These are phyloP conservation scores for Bombus breviceps DNA, from an alignment of 1,140 invertebrate species.

Conservation along the genomic window DNA sequence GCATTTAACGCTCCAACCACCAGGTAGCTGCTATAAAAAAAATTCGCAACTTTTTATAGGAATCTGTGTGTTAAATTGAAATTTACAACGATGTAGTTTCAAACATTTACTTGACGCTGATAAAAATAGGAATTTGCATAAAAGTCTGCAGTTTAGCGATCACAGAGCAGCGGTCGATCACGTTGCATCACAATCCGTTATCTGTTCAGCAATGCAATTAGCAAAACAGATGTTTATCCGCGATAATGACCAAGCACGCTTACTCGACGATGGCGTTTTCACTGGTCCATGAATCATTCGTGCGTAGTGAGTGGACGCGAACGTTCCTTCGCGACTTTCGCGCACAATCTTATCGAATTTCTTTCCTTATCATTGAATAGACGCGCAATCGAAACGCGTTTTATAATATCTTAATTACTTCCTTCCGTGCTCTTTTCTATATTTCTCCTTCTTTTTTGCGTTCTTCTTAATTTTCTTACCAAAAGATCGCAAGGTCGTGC, in stretches of 20 bases:
- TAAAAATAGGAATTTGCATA: neutral
- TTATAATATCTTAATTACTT: neutral
- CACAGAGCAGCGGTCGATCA: neutral
- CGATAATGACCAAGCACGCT: neutral
- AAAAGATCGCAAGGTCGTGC: no score
- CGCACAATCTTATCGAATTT: neutral
- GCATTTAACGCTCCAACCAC: no score
- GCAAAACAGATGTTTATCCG: conserved; percentile 20
- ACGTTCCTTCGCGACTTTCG: neutral
- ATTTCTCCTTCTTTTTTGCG: neutral
- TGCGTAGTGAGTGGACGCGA: neutral
- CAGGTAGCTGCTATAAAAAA: no score
- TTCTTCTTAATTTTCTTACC: neutral
- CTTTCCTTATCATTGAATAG: neutral
- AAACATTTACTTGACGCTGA: accelerated
- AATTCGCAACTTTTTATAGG: no score
- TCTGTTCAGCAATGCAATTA: conserved; percentile 9
- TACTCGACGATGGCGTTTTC: neutral
- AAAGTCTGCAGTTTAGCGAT: neutral
- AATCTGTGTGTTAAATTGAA: no score
- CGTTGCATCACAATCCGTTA: conserved; percentile 3
- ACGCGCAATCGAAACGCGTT: neutral
- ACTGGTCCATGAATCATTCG: conserved; percentile 23
- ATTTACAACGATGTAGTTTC: no score
- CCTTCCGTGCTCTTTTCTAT: neutral